Conservation (phyloP, 2,888 invertebrate genomes). For the Ctena decussata region DNA sequence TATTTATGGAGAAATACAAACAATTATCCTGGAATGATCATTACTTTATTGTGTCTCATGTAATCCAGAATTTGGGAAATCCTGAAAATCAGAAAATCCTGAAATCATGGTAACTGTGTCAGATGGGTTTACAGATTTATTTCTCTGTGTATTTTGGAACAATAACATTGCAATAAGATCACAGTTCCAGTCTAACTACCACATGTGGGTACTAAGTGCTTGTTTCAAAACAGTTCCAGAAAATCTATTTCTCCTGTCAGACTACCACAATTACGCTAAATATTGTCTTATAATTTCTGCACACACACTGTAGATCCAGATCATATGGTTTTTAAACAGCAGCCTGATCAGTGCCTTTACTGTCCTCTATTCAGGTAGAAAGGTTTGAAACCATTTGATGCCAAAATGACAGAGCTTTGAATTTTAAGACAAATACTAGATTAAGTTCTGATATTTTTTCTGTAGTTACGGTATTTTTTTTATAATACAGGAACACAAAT, state of each 20-base stretch:
- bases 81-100: not conserved
- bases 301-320: not conserved
- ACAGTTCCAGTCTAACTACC: not conserved
- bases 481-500: no score
- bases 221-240: not conserved
- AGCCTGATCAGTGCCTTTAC: not conserved
- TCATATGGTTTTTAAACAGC: not conserved
- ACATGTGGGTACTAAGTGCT: not conserved
- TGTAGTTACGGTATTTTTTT: no score
- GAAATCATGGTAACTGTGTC: not conserved
- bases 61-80: not conserved
- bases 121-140: not conserved
- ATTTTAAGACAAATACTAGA: no score
- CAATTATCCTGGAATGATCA: no score
- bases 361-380: no score
- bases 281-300: no score
- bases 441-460: no score
- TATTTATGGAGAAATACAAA: no score
- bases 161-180: slow-evolving; percentile 1
- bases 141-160: not conserved
- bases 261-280: no score
- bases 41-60: no score
- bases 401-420: no score
- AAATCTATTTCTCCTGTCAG: slow-evolving; percentile 1
- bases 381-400: no score